phyloP scores from a whole-genome alignment of 2,113 vertebrate species.

The Orientallactaga bullata region DNA sequence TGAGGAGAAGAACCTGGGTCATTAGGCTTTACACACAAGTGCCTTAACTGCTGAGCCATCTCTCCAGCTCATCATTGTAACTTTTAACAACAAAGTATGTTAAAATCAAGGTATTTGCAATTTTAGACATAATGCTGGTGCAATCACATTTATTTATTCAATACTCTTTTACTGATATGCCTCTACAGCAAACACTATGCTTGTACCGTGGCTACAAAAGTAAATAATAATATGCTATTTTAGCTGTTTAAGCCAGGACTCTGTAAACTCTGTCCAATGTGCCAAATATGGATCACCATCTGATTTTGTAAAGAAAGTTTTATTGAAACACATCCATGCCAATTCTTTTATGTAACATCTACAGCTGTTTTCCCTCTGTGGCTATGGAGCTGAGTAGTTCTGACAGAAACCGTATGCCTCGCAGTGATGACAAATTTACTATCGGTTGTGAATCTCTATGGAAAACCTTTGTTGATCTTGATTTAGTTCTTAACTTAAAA shows the following conservation, averaged over 20 bases:
- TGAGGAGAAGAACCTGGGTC: too few relatives aligned
- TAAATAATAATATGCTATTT: not conserved
- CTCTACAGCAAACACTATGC: not conserved
- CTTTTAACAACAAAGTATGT: too few relatives aligned
- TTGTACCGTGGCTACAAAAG: not conserved
- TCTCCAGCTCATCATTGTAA: too few relatives aligned
- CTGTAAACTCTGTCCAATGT: not conserved
- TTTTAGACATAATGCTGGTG: not conserved
- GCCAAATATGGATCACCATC: not conserved
- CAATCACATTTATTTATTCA: not conserved
- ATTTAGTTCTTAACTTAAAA: constrained; percentile 9
- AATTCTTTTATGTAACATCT: not conserved
- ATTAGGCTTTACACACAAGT: too few relatives aligned
- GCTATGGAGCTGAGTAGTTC: not conserved
- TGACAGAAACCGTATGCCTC: not conserved
- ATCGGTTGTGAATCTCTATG: not conserved
- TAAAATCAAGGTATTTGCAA: not conserved
- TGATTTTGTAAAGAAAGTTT: constrained; percentile 49
- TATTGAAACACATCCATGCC: not conserved
- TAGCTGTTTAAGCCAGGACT: not conserved
- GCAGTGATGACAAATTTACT: not conserved
- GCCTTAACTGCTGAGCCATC: not conserved
- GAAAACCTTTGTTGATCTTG: not conserved
- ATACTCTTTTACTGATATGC: not conserved
- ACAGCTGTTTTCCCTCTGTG: not conserved